Base-by-base conservation (phyloP, 2,888 invertebrate genomes). In the Cheilosia variabilis region DNA sequence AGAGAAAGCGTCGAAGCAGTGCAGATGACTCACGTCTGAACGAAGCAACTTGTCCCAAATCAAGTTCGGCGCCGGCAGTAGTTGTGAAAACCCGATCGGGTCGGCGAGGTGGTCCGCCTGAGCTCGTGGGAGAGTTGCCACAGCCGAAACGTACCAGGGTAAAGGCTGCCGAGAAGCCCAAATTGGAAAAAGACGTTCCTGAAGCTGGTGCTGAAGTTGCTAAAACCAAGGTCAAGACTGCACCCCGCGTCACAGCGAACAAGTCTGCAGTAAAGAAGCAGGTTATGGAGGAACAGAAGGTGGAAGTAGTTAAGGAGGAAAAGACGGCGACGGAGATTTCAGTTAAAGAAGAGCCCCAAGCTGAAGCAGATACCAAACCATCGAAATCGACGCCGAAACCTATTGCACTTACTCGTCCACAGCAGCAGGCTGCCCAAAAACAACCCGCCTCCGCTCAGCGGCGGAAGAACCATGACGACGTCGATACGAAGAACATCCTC, bases 401-500 rank as follows among this genome's bases (percentile, higher is more conserved):
- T 0, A 37, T 37, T 15, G 13, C 43, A n/a, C 43, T 24, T 4
- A 60, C 63, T 1, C 80, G 66, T 9, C 87, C 73, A 13, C 73
- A 79, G 37, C 80, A 87, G 52, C 80, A 79, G 53, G 87, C 84
- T 52, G 76, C 87, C 34, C 65, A 87, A 43, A 83, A 87, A 37
- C 86, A 79, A 63, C 87, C 87, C 0, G 81, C 87, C n/a, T 53
- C 58, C 10, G 69, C 22, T 19, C 62, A 77, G 17, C 69, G 88
- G 6, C 90, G 91, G 0, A 91, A 91, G 31, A 89, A 89, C 45
- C 90, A 90, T 0, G 76, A 80, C 6, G 92, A 91, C 17, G 91
- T 92, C 15, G 92, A 92, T 69, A 88, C 90, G 3, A 92, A 90
- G 13, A 92, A 91, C 72, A 91, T 91, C n/a, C 90, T 91, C 24